Evolutionary conservation across 2,113 vertebrate genomes (phyloP).

Genomic region (Psophia crepitans): DNA sequence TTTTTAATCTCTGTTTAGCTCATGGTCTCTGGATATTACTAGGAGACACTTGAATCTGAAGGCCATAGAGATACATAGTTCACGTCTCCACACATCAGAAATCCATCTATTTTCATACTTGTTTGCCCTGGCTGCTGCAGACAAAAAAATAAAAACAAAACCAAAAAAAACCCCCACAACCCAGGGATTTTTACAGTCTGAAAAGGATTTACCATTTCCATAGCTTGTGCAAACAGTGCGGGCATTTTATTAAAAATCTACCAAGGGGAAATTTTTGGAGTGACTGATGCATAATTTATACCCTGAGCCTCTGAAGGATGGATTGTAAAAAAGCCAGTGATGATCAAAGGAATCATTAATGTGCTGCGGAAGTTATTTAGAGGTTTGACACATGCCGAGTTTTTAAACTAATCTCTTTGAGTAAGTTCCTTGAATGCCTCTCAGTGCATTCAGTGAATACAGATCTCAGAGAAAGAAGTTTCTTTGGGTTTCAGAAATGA

Average conservation of each 20-base stretch:
- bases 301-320: slow-evolving; percentile 13
- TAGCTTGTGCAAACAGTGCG: neutral
- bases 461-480: neutral
- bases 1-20: slow-evolving; percentile 14
- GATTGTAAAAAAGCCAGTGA: slow-evolving; percentile 41
- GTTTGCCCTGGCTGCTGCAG: neutral
- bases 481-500: neutral
- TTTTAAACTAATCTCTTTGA: slow-evolving; percentile 52
- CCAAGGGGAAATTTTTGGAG: slow-evolving; percentile 51
- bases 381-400: slow-evolving; percentile 43
- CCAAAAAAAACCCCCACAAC: too few relatives aligned
- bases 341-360: slow-evolving; percentile 67
- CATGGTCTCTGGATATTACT: neutral
- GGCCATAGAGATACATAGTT: neutral
- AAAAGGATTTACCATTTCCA: neutral
- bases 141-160: neutral
- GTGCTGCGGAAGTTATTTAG: neutral
- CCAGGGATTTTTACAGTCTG: neutral
- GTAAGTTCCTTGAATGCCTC: slow-evolving; percentile 24
- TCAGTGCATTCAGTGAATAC: neutral
- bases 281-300: slow-evolving; percentile 66
- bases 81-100: neutral
- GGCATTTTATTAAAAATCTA: slow-evolving; percentile 48
- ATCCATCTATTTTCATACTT: neutral
- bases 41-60: neutral